Evolutionary conservation across 2,888 invertebrate species (phyloP).

Genomic region (Drosophila gaucha): DNA sequence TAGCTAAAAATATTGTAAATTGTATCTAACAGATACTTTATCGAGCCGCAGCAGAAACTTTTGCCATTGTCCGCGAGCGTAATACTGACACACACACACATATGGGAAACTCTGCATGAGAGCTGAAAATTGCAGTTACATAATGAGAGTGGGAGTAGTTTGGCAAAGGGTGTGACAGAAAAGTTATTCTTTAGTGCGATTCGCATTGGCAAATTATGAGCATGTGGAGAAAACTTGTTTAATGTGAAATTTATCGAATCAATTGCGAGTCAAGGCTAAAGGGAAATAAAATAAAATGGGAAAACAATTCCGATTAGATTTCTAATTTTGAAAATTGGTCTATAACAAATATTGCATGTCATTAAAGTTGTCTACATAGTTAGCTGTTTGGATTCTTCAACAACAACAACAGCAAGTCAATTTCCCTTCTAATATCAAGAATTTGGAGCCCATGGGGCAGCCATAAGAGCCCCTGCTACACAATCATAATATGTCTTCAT

Average conservation of each 20-base stretch:
- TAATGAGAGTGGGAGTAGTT: constrained; percentile 49
- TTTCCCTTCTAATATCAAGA: constrained; percentile 20
- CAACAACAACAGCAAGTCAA: background rate
- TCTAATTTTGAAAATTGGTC: constrained; percentile 1
- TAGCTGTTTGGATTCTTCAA: background rate
- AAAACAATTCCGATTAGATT: background rate
- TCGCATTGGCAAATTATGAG: constrained; percentile 54
- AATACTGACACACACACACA: constrained; percentile 46
- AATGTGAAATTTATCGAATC: constrained; percentile 3
- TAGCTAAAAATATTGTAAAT: constrained; percentile 72
- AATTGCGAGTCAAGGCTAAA: background rate
- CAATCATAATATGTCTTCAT: constrained; percentile 51
- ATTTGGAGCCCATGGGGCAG: constrained; percentile 29
- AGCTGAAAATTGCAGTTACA: constrained; percentile 56
- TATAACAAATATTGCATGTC: constrained; percentile 2
- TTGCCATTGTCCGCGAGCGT: constrained; percentile 76
- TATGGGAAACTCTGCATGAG: constrained; percentile 31
- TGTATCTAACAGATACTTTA: constrained; percentile 76
- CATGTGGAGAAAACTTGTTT: constrained; percentile 24
- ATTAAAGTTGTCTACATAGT: background rate
- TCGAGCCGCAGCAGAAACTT: constrained; percentile 75
- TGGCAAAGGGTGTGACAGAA: constrained; percentile 18
- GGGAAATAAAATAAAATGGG: constrained; percentile 1
- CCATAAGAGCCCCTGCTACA: constrained; percentile 9
- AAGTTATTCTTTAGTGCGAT: constrained; percentile 47